These are phyloP conservation scores for Phallusia fumigata DNA, from an alignment of 23 tunicate species.

Conservation along the genomic window DNA sequence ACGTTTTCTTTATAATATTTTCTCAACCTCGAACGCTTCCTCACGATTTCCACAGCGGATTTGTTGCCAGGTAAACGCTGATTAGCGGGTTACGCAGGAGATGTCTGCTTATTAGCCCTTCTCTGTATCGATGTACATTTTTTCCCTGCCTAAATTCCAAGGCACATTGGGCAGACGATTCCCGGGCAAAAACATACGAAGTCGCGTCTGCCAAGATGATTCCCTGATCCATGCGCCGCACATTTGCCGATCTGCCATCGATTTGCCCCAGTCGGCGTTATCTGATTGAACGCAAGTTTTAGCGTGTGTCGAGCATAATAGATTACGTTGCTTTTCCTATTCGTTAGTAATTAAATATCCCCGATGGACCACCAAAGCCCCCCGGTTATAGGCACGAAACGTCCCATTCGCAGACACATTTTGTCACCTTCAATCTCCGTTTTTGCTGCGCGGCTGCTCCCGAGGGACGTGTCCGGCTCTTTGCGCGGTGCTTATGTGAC, in stretches of 20 bases:
- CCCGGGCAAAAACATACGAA: neutral
- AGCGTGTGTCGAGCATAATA: slow-evolving; percentile 21
- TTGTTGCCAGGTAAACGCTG: too few relatives aligned
- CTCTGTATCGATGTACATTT: neutral
- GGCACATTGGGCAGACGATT: neutral
- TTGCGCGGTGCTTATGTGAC: neutral
- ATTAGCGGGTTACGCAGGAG: too few relatives aligned
- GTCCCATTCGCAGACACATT: neutral
- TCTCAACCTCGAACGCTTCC: too few relatives aligned
- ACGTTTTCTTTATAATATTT: too few relatives aligned
- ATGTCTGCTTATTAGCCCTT: too few relatives aligned
- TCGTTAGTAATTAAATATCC: slow-evolving; percentile 25
- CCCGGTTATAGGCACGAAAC: neutral
- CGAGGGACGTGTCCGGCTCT: neutral
- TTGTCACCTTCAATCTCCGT: slow-evolving; percentile 13
- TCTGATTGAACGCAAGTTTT: slow-evolving; percentile 19
- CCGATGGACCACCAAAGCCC: neutral
- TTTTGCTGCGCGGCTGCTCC: neutral
- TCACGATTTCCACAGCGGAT: too few relatives aligned
- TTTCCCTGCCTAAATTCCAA: neutral
- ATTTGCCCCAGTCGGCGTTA: neutral
- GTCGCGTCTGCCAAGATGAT: slow-evolving; percentile 1
- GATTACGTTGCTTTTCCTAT: neutral
- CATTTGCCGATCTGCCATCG: neutral
- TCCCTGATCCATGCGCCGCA: neutral